Evolutionary conservation across 1,140 invertebrate genomes (phyloP).

Genomic region (Drosophila pallidifrons): DNA sequence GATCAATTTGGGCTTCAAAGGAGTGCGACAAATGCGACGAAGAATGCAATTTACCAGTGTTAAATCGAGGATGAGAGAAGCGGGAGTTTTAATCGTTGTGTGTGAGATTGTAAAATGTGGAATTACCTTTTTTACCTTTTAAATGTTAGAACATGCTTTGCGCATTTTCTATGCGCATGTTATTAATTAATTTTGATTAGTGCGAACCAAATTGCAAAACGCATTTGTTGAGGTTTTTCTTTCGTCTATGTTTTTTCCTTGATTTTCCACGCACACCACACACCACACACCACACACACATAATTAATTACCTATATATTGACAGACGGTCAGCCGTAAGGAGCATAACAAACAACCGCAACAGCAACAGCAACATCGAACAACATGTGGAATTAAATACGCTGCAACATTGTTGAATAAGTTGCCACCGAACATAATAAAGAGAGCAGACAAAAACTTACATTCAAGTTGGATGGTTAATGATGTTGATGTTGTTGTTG

Average conservation of each 20-base stretch:
- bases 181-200: conserved; percentile 33
- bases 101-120: neutral
- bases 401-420: conserved; percentile 16
- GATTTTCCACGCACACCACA: neutral
- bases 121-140: conserved; percentile 10
- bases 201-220: conserved; percentile 20
- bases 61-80: neutral
- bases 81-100: too few relatives aligned
- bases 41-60: neutral
- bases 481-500: too few relatives aligned
- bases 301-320: conserved; percentile 47
- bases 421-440: conserved; percentile 20
- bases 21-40: neutral
- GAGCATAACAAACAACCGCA: conserved; percentile 4
- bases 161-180: conserved; percentile 21
- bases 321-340: conserved; percentile 34
- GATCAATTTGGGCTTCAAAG: conserved; percentile 5
- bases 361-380: conserved; percentile 14
- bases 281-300: conserved; percentile 16
- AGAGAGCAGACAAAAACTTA: conserved; percentile 2
- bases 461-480: too few relatives aligned
- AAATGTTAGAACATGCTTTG: conserved; percentile 27
- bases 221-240: conserved; percentile 13
- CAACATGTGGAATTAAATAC: neutral
- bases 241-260: conserved; percentile 1